Base-by-base conservation (phyloP, 2,113 vertebrate species). In the Halichoerus grypus region DNA sequence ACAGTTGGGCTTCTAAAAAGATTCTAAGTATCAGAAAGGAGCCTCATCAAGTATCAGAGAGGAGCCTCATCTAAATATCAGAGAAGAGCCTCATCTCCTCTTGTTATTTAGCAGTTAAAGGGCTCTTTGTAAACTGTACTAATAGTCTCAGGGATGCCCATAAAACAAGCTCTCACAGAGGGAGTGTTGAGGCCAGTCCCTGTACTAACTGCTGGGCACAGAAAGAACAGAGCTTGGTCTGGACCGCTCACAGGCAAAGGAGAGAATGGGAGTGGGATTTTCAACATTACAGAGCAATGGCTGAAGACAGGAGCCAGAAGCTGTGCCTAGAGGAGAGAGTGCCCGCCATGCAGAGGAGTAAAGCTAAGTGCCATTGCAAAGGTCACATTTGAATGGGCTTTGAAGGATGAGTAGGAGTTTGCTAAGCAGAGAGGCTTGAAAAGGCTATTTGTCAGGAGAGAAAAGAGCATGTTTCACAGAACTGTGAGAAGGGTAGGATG, bases 351-450 rank as follows among this genome's bases (percentile, higher is more conserved):
- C 11, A 49, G 57, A 46, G 26, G 31, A 86, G 10, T 46, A 42
- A 33, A 61, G 0, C 31, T 63, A 53, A 36, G 10, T 24, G 24
- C 36, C 31, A 9, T 51, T 28, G 13, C 21, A 31, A 51, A 57
- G 39, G 33, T 21, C 51, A 69, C 2, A 21, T 26, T 33, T 57
- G 61, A 74, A 9, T 76, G 42, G 84, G 7, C 42, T 33, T 92
- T 88, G 76, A 93, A 13, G 49, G 21, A 8, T 74, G n/a, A 31
- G 42, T 88, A 81, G 59, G 72, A 88, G 59, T 89, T 91, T 63
- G 49, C 59, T 74, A 36, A 89, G 61, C 10, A 67, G 42, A 92
- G 49, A 69, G 36, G 6, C 31, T 81, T 49, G 16, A 31, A 65
- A 84, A 95, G 39, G 31, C 11, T 31, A 1, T 67, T 46, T 39